Base-by-base conservation (phyloP, 2,113 vertebrate species). In the Heterotilapia buettikoferi region DNA sequence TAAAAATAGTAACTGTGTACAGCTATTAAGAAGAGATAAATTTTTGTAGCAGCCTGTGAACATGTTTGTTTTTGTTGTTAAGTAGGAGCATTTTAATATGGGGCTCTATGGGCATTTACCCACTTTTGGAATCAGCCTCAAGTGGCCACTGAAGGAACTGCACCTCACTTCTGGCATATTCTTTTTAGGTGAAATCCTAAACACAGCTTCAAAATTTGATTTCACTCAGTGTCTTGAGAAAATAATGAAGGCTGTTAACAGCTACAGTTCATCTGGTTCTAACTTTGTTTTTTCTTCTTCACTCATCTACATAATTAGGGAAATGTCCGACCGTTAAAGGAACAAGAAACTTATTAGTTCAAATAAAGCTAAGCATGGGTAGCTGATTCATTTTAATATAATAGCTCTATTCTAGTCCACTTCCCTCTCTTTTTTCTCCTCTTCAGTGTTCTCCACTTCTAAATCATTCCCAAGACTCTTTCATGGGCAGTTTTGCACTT, bases 401-500 rank as follows among this genome's bases (percentile, higher is more conserved):
- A 93, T 90, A 90, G 68, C 33, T 31, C n/a, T 45, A 54, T 83
- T 90, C 81, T 80, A 5, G 84, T 84, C 54, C 6, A 78, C 18
- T 78, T 78, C 45, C 45, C 26, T 13, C 6, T 63, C 38, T 6
- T 52, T 83, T 47, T 81, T 26, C 38, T 89, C 66, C 53, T 43
- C 73, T 84, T 56, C 19, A 45, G 6, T 68, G 66, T 57, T 84
- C 89, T 83, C 73, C 31, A 13, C 40, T 14, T 89, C 83, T 88
- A 90, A 92, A 91, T 90, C 80, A 86, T 40, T 84, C 33, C 88
- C 84, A 78, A 63, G 63, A 50, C 83, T 61, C 78, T 88, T 88
- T 90, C 84, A 82, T 71, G 66, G 90, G 85, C 90, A 86, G 73
- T 90, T 90, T 85, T 83, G 45, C 84, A 86, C 87, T 82, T 90